Evolutionary conservation across 1,140 invertebrate species (phyloP), one percentile per base, ranked within the genome.

Genomic region (Drosophila pallidifrons): DNA sequence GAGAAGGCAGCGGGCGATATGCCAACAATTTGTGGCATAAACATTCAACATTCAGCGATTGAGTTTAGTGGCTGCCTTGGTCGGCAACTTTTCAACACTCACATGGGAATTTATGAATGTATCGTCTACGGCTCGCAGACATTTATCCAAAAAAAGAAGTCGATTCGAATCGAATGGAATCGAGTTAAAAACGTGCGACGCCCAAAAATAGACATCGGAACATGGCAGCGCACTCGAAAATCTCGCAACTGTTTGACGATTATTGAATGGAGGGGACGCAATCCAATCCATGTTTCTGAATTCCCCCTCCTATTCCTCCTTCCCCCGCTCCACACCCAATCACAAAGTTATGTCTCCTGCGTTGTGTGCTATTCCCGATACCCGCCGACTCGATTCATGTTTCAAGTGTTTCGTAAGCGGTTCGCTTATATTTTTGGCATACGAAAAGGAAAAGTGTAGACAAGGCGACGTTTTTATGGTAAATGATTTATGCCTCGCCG

Each of bases 381-480:
- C 35, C 45, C 72, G 32, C 20, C 20, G 20, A 25, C 20, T 25
- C 32, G 72, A 70, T 63, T 81, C 82, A 55, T 64, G 51, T 69
- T 77, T 87, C 61, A 75, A 88, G 83, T 82, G 82, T 87, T 87
- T 87, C 82, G 82, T 88, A 87, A 87, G 82, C 77, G 77, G 51
- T 74, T 69, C 74, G 83, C 82, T 87, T 87, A 82, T 86, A 75
- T 75, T 87, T 87, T 87, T 87, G 82, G 82, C 83, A 88, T 72
- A 87, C 77, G 82, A 87, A 87, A 86, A 87, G 82, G 82, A 87
- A 87, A 87, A 87, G 82, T 87, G 83, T 88, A 83, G 82, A 87
- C 80, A 80, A 72, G 82, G 45, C 82, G 82, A 87, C 83, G 77
- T 88, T 87, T 87, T 87, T 87, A 87, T 87, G 82, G 82, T 87